Conservation (phyloP, 2,797 vertebrate species). For the Syncerus caffer region DNA sequence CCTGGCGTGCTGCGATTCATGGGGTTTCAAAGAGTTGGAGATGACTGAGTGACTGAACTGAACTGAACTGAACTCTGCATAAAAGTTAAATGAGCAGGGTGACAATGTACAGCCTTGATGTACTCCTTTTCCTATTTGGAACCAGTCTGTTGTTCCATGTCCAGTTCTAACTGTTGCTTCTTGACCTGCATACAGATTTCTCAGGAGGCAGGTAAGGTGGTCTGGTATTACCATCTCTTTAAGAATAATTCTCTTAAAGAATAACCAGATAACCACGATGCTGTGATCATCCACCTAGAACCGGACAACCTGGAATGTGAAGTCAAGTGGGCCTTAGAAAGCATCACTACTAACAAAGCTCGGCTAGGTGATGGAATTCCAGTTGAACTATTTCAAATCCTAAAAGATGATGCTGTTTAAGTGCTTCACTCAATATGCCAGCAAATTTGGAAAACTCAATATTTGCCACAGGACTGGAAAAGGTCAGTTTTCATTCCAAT, state of each 20-base stretch:
- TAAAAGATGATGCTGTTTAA: background rate
- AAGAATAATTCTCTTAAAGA: background rate
- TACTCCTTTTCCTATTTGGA: background rate
- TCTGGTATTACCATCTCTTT: background rate
- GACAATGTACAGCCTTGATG: background rate
- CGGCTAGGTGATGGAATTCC: background rate
- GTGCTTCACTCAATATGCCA: background rate
- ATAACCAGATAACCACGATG: background rate
- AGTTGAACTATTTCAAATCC: background rate
- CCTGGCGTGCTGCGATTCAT: no score
- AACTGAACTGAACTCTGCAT: no score
- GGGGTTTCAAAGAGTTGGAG: rapidly evolving
- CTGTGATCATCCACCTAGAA: background rate
- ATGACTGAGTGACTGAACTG: no score
- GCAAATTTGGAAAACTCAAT: background rate
- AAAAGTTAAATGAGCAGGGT: background rate
- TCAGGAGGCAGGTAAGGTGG: background rate
- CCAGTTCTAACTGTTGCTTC: background rate
- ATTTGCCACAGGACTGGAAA: background rate
- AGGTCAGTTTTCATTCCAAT: background rate
- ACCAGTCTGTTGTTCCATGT: background rate
- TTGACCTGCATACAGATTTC: background rate
- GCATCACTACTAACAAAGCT: background rate
- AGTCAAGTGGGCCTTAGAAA: background rate
- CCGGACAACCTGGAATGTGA: background rate